phyloP scores from a whole-genome alignment of 2,888 invertebrate species.

The Harpagoxenus sublaevis region DNA sequence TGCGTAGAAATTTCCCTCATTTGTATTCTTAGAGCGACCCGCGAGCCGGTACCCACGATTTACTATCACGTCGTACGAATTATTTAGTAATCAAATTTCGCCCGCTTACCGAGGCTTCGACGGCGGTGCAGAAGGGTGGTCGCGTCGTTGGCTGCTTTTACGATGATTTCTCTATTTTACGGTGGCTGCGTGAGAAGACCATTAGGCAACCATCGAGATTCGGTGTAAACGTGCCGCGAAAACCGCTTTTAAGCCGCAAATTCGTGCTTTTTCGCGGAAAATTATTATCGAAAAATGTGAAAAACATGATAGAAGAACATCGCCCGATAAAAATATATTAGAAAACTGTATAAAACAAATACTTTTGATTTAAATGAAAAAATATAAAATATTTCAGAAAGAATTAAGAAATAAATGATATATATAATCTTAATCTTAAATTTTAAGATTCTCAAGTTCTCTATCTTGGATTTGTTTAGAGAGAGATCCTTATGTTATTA shows the following conservation, averaged over 20 bases:
- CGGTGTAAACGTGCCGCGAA: constrained; percentile 69
- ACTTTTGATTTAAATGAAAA: background rate
- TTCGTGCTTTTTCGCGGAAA: constrained; percentile 12
- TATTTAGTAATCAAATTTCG: constrained; percentile 86
- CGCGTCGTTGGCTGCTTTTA: constrained; percentile 74
- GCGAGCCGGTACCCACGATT: constrained; percentile 80
- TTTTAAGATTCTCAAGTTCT: background rate
- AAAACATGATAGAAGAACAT: background rate
- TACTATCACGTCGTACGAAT: constrained; percentile 86
- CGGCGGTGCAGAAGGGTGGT: constrained; percentile 59
- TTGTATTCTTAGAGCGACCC: constrained; percentile 85
- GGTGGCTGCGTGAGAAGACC: constrained; percentile 82
- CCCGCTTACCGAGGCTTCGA: constrained; percentile 66
- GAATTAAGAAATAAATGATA: background rate
- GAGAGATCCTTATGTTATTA: background rate
- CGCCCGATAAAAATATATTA: background rate
- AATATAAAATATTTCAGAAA: background rate
- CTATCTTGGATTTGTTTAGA: background rate
- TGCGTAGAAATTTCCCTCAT: constrained; percentile 83
- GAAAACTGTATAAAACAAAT: background rate
- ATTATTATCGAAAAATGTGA: background rate
- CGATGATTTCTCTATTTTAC: constrained; percentile 85
- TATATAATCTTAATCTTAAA: background rate
- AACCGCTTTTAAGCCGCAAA: constrained; percentile 37
- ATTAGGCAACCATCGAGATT: constrained; percentile 70